Base-by-base conservation (phyloP, 2,113 vertebrate species). In the Ceyx melanurus region DNA sequence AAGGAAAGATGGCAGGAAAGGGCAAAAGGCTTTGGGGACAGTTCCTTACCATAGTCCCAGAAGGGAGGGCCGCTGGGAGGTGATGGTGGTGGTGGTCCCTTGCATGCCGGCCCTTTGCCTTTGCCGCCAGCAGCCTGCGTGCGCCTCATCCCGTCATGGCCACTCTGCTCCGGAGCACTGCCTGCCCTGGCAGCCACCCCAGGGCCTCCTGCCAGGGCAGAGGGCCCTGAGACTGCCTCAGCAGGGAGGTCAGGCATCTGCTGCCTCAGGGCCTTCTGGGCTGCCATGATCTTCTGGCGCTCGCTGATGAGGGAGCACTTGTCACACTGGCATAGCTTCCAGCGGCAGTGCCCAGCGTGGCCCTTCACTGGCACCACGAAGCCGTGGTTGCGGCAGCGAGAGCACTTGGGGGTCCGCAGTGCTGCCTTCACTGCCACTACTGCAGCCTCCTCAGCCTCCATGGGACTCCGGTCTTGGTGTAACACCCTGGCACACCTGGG, bases 341-440 rank as follows among this genome's bases (percentile, higher is more conserved):
- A 98, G 84, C 84, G 96, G 65, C 98, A 99, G 18, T 96, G 97
- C 14, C 98, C 98, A 1, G 97, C 87, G 5, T 99, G 98, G 62
- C 98, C 98, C 82, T 98, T 98, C 77, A 98, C 96, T 0, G 97
- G 97, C 53, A 98, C 98, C 86, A 97, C 85, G 25, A 98, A 97
- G 33, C 98, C 98, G 0, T 98, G 98, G 92, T 98, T 98, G 18
- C 98, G 95, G 94, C 98, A 98, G 54, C 98, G 97, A 1, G 98
- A 97, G 81, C 98, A 98, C 85, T 98, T 98, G 2, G 98, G 98
- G 9, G 91, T 94, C 21, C 98, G 97, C 62, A 96, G 82, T 0
- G 68, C 45, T 22, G 74, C 95, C 79, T 95, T 96, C 1, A 64
- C 80, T 0, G 43, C 79, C 65, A 31, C 64, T 0, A 5, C 71